phyloP scores from a whole-genome alignment of 2,797 vertebrate species.

The Chaetodon trifasciatus region DNA sequence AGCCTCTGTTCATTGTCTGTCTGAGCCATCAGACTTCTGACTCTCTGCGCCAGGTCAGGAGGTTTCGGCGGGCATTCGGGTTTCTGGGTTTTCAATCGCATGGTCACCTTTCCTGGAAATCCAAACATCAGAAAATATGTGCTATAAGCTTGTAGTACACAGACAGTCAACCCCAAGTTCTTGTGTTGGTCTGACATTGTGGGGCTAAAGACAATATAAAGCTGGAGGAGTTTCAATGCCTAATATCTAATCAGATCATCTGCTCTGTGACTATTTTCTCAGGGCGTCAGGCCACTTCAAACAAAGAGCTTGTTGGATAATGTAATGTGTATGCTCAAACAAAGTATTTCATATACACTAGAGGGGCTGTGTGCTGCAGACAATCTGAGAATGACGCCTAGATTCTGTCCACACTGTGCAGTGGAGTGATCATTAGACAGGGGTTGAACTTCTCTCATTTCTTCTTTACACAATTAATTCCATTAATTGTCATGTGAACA shows the following conservation, averaged over 20 bases:
- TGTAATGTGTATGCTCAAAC: not conserved
- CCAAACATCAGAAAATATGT: slow-evolving; percentile 27
- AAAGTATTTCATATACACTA: not conserved
- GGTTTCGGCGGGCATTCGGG: slow-evolving; percentile 54
- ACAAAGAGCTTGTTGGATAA: not conserved
- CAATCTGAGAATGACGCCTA: no score
- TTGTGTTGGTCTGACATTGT: not conserved
- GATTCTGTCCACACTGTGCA: no score
- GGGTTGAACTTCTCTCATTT: no score
- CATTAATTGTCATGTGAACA: no score
- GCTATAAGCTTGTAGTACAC: not conserved
- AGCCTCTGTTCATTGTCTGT: slow-evolving; percentile 1
- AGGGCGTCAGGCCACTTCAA: not conserved
- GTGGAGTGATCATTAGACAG: no score
- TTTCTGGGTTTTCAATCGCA: slow-evolving; percentile 42
- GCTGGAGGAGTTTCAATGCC: not conserved
- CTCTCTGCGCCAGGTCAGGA: slow-evolving; percentile 41
- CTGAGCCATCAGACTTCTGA: slow-evolving; percentile 78
- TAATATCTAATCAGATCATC: not conserved
- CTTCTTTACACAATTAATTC: no score
- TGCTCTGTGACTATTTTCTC: not conserved
- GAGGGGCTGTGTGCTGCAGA: not conserved
- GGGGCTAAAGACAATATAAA: not conserved
- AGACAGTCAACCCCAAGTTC: not conserved
- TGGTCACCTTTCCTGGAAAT: slow-evolving; percentile 50